Conservation (phyloP, 2,888 invertebrate genomes). For the Homarus gammarus region DNA sequence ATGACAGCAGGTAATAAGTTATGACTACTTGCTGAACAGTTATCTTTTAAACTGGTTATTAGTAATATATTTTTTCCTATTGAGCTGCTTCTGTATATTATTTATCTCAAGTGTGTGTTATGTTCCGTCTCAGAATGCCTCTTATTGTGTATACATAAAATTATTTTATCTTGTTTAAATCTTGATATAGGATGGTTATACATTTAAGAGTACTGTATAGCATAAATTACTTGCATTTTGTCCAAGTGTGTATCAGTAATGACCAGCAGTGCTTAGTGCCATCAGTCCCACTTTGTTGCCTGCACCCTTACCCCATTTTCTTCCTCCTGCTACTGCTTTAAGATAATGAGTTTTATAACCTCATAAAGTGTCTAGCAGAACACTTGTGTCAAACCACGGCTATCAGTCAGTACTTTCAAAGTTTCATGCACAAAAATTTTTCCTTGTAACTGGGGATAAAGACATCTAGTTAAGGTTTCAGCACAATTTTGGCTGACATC, state of each 20-base stretch:
- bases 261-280: slow-evolving; percentile 15
- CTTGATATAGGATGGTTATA: not conserved
- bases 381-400: too few relatives aligned
- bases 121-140: not conserved
- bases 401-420: too few relatives aligned
- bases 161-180: not conserved
- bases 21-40: not conserved
- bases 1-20: not conserved
- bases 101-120: not conserved
- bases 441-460: too few relatives aligned
- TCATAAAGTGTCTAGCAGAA: not conserved
- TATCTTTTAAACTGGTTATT: not conserved
- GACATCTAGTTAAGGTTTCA: too few relatives aligned
- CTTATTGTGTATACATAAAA: not conserved
- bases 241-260: not conserved
- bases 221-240: not conserved
- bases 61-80: slow-evolving; percentile 1
- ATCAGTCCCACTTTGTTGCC: not conserved
- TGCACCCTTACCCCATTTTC: not conserved
- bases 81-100: not conserved
- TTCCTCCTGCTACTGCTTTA: not conserved
- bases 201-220: not conserved
- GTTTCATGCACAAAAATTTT: too few relatives aligned
- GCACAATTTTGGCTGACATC: too few relatives aligned
- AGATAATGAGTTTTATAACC: slow-evolving; percentile 2